A percentile compares a stretch with the other conserved stretches of the same genome.
These are phyloP conservation scores for Elgaria multicarinata DNA, from an alignment of 2,113 vertebrate genomes.

Conservation along the genomic window DNA sequence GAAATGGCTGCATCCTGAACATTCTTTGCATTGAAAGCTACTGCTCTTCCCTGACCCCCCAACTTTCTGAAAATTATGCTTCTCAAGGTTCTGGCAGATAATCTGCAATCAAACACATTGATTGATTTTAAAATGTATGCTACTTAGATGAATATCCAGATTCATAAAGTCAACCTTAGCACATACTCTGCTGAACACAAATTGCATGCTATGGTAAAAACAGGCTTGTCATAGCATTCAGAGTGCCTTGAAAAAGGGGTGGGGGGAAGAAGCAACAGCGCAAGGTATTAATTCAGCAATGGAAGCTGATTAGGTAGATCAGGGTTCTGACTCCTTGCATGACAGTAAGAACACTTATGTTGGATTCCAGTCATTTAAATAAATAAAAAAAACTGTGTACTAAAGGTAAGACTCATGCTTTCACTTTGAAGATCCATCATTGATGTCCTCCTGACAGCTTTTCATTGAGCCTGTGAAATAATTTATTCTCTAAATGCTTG, in stretches of 20 bases:
- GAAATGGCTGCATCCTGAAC: background rate
- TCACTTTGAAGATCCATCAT: background rate
- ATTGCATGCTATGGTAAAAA: slow-evolving; percentile 58
- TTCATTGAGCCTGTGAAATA: background rate
- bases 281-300: slow-evolving; percentile 53
- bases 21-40: slow-evolving; percentile 7
- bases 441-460: slow-evolving; percentile 27
- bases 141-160: slow-evolving; percentile 61
- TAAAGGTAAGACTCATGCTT: slow-evolving; percentile 32
- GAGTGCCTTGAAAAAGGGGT: slow-evolving; percentile 21
- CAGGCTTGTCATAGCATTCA: slow-evolving; percentile 52
- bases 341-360: slow-evolving; percentile 35
- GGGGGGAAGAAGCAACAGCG: slow-evolving; percentile 28
- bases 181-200: slow-evolving; percentile 42
- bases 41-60: background rate
- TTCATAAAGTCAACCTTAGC: slow-evolving; percentile 59
- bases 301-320: slow-evolving; percentile 48
- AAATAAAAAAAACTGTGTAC: background rate
- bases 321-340: slow-evolving; percentile 31
- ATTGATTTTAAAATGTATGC: slow-evolving; percentile 7
- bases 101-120: slow-evolving; percentile 36
- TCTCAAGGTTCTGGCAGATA: slow-evolving; percentile 1
- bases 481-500: slow-evolving; percentile 21
- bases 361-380: slow-evolving; percentile 18
- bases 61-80: background rate